Percentiles rank a stretch among this genome's conserved stretches.
Evolutionary conservation across 2,797 vertebrate genomes (phyloP).

Genomic region (Coregonus ussuriensis): DNA sequence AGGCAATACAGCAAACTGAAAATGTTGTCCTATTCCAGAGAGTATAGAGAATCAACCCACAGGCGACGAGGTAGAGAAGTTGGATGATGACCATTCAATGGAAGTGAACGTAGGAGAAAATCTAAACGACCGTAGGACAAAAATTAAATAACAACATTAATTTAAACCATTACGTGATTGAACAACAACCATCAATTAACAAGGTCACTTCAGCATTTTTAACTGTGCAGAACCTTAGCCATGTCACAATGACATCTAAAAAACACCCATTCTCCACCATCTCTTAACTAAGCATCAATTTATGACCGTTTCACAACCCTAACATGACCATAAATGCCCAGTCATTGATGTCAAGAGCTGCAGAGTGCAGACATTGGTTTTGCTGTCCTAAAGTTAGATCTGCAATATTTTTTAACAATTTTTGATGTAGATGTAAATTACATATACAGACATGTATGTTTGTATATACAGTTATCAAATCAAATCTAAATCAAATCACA

Average conservation of each 20-base stretch:
- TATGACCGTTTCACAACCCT: neutral
- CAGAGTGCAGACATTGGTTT: neutral
- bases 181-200: slow-evolving; percentile 26
- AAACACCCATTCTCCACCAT: slow-evolving; percentile 5
- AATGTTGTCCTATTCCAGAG: neutral
- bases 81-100: slow-evolving; percentile 35
- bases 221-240: neutral
- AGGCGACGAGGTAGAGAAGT: slow-evolving; percentile 42
- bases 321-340: neutral
- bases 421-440: no score
- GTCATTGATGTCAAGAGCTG: neutral
- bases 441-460: no score
- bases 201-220: slow-evolving; percentile 20
- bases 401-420: no score
- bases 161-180: slow-evolving; percentile 21
- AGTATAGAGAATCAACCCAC: slow-evolving; percentile 37
- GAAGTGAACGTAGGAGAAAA: slow-evolving; percentile 17
- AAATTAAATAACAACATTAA: slow-evolving; percentile 3
- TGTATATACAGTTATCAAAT: no score
- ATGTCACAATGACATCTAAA: neutral
- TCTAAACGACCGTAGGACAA: slow-evolving; percentile 41
- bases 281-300: neutral
- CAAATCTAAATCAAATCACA: no score
- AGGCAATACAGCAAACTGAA: neutral
- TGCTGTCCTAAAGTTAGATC: neutral